Conservation (phyloP, 2,888 invertebrate genomes). For the Lepidochrysops patricia region DNA sequence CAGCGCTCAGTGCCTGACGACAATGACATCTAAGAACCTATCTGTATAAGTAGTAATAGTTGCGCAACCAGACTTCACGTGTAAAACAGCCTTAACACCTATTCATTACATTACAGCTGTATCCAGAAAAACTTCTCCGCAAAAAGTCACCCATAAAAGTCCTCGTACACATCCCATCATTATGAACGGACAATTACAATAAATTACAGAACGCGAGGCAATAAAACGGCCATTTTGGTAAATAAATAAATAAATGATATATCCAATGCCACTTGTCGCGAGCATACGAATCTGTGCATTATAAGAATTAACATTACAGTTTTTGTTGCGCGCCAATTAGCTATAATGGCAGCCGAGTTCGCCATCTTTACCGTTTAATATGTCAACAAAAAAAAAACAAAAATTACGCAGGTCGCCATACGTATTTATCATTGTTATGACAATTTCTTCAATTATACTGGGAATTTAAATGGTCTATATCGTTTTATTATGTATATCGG, state of each 20-base stretch:
- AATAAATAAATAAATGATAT: conserved; percentile 66
- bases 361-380: neutral
- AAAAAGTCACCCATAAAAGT: conserved; percentile 2
- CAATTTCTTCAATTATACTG: neutral
- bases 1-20: too few species aligned
- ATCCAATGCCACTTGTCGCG: conserved; percentile 32
- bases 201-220: conserved; percentile 50
- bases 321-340: conserved; percentile 46
- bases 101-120: conserved; percentile 7
- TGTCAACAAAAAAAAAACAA: neutral
- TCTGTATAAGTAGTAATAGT: too few species aligned
- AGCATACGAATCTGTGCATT: conserved; percentile 68
- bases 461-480: neutral
- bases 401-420: conserved; percentile 4
- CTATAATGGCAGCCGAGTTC: conserved; percentile 19
- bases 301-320: conserved; percentile 51
- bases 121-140: neutral
- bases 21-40: too few species aligned
- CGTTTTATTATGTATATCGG: neutral
- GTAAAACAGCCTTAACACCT: neutral
- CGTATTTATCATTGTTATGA: conserved; percentile 6
- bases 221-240: conserved; percentile 61
- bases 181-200: conserved; percentile 49
- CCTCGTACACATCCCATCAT: neutral
- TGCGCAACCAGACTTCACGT: neutral